phyloP scores from a whole-genome alignment of 2,797 vertebrate genomes.

The Gouania willdenowi region DNA sequence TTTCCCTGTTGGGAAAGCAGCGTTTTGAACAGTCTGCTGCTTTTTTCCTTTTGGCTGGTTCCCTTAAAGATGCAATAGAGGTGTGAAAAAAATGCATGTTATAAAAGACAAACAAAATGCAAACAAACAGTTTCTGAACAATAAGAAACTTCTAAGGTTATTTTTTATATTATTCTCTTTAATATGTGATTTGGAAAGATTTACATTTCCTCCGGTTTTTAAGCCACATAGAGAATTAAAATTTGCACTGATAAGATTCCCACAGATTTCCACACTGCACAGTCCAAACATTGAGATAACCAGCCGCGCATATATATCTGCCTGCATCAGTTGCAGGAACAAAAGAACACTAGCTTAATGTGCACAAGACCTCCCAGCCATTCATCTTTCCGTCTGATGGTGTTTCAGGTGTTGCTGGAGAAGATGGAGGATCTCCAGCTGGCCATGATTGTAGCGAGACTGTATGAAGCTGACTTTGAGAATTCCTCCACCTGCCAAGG shows the following conservation, averaged over 20 bases:
- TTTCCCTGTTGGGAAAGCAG: conserved; percentile 95
- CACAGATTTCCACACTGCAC: conserved; percentile 18
- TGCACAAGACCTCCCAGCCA: not conserved
- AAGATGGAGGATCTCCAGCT: conserved; percentile 99
- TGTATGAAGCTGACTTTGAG: conserved; percentile 96
- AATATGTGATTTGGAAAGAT: too few relatives aligned
- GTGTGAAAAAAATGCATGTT: conserved; percentile 61
- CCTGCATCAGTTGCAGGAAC: not conserved
- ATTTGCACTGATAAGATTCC: conserved; percentile 48
- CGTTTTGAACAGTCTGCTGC: conserved; percentile 97
- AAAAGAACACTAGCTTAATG: too few relatives aligned
- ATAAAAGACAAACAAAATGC: not conserved
- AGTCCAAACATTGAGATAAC: conserved; percentile 64
- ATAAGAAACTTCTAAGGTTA: too few relatives aligned
- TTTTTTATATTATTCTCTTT: too few relatives aligned
- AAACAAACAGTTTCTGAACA: not conserved
- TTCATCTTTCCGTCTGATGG: not conserved
- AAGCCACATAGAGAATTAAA: conserved; percentile 35
- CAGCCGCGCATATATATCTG: too few relatives aligned
- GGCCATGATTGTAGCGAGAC: conserved; percentile 92
- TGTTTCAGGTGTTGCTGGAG: conserved; percentile 88
- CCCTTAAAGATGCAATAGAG: conserved; percentile 97
- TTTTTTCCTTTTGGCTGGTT: conserved; percentile 96
- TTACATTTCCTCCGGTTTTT: too few relatives aligned
- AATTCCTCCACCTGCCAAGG: conserved; percentile 91